These are phyloP conservation scores for Alviniconcha marisindica DNA, from an alignment of 1,140 invertebrate species.

Conservation along the genomic window DNA sequence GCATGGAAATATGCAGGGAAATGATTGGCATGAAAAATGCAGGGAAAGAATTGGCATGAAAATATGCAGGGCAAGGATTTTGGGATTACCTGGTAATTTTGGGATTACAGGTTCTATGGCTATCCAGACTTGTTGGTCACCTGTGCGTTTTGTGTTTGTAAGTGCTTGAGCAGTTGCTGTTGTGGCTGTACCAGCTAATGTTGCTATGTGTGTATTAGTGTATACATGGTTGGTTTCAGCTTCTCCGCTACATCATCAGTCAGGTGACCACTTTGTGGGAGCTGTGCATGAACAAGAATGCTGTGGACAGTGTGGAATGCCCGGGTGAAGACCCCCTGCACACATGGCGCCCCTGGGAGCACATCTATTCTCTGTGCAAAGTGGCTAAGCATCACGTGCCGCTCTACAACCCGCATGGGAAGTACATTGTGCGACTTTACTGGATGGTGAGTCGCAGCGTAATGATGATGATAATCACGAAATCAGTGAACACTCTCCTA, in stretches of 20 bases:
- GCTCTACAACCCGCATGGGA: conserved; percentile 74
- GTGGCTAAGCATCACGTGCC: conserved; percentile 74
- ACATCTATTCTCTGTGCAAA: conserved; percentile 75
- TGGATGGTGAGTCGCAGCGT: conserved; percentile 77
- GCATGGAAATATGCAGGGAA: too few relatives aligned
- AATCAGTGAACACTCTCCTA: too few relatives aligned
- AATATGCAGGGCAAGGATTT: too few relatives aligned
- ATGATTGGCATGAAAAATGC: too few relatives aligned
- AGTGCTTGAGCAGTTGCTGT: too few relatives aligned
- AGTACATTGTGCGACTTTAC: conserved; percentile 75
- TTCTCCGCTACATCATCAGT: conserved; percentile 75
- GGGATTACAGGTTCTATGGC: background rate
- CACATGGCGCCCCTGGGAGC: conserved; percentile 76
- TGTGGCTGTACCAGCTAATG: too few relatives aligned
- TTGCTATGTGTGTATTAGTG: too few relatives aligned
- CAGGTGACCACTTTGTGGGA: conserved; percentile 74
- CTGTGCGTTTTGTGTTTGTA: background rate
- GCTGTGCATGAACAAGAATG: conserved; percentile 62
- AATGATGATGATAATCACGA: too few relatives aligned
- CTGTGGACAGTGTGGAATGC: conserved; percentile 53
- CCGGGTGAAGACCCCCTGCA: conserved; percentile 59
- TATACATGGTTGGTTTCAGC: conserved; percentile 58
- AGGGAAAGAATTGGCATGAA: too few relatives aligned
- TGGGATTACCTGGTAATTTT: background rate
- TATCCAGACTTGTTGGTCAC: background rate